Conservation (phyloP, 2,797 vertebrate species). For the Vespertilio murinus region DNA sequence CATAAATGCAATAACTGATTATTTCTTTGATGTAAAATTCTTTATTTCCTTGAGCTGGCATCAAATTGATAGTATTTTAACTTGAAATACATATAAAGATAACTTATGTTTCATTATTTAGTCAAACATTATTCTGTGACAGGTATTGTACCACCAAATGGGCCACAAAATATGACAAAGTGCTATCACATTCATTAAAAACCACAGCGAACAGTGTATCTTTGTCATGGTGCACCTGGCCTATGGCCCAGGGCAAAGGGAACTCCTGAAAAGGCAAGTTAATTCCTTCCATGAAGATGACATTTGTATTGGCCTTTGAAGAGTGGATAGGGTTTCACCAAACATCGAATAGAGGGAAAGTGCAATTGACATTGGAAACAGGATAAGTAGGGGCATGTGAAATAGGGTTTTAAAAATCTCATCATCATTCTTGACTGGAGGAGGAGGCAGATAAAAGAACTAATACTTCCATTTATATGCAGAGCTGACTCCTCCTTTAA, state of each 20-base stretch:
- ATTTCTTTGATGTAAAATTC: conserved; percentile 39
- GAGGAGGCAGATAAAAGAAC: background rate
- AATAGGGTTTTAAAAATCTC: background rate
- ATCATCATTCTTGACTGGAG: background rate
- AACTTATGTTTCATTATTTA: background rate
- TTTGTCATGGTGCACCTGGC: background rate
- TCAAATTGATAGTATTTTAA: conserved; percentile 26
- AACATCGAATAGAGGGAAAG: background rate
- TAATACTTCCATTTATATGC: background rate
- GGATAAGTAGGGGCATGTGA: background rate
- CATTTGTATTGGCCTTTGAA: background rate
- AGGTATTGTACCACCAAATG: background rate
- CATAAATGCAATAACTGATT: conserved; percentile 54
- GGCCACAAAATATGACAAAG: background rate
- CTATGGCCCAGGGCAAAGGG: background rate
- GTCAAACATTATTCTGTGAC: background rate
- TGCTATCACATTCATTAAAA: background rate
- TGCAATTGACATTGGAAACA: background rate
- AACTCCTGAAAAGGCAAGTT: background rate
- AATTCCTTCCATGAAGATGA: background rate
- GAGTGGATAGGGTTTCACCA: background rate
- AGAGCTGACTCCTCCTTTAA: background rate
- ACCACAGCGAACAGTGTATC: background rate
- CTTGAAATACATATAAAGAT: conserved; percentile 25
- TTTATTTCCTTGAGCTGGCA: conserved; percentile 47